Evolutionary conservation across 2,888 invertebrate species (phyloP), one percentile per base, ranked within the genome.

Genomic region (Pristionchus entomophagus): DNA sequence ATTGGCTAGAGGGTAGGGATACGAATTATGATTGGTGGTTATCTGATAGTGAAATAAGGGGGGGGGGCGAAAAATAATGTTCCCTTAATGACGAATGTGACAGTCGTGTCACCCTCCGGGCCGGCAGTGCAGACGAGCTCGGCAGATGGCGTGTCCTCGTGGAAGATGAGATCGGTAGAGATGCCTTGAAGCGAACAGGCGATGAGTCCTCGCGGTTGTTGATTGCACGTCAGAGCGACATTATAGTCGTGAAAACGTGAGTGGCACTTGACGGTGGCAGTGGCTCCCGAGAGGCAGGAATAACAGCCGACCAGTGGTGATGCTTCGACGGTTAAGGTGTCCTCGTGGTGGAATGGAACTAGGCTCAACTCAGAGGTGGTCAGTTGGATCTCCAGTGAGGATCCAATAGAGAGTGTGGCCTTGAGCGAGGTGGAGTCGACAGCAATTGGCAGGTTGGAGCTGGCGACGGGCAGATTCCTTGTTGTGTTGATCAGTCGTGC

Each of bases 81-180:
- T 8, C 73, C 73, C 22, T n/a, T 41, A 12, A 73, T 73, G 22
- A 6, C 10, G 69, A 69, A 69, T 73, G 41, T 2, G 19, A n/a
- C 32, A n/a, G 56, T 6, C 62, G 45, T 73, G 45, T 45, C 73
- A 41, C 73, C 45, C 73, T 73, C 73, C 73, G 73, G 73, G 19
- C 73, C 73, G 22, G 73, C 73, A 41, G 22, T 22, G 26, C 73
- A 73, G 41, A 19, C 17, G 73, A 73, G 38, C 29, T 73, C 45
- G 73, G 41, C 41, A 12, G 38, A 14, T 6, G 73, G 12, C 26
- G 17, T 5, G 26, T 73, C 73, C 22, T 41, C 41, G 26, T 73
- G 38, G 73, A 73, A 8, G 41, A 73, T 12, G 73, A 73, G 26
- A 8, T 73, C 73, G 10, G 38, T 73, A 29, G 38, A 19, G 12